Evolutionary conservation across 2,888 invertebrate species (phyloP).

Genomic region (Allygus modestus): DNA sequence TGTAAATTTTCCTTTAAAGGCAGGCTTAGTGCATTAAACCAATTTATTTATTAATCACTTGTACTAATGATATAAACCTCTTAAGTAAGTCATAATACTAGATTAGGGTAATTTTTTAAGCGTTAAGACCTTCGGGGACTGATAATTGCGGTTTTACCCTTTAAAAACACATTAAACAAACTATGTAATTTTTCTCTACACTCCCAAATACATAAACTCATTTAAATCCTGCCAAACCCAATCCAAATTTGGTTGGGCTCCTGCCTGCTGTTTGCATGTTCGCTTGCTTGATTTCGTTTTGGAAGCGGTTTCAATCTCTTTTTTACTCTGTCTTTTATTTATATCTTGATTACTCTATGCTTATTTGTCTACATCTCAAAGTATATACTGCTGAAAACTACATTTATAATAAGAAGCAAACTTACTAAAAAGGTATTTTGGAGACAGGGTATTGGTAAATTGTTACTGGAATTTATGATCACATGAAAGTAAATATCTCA

Average conservation of each 20-base stretch:
- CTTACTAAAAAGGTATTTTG: neutral
- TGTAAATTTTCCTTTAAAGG: neutral
- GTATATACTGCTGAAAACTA: neutral
- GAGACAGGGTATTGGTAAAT: neutral
- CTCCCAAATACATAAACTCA: no score
- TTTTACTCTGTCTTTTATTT: conserved; percentile 45
- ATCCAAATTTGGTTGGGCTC: conserved; percentile 25
- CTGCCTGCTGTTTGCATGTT: conserved; percentile 27
- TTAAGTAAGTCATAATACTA: neutral
- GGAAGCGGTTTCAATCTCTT: conserved; percentile 66
- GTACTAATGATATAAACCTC: neutral
- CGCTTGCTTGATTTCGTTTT: conserved; percentile 63
- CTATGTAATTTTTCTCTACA: no score
- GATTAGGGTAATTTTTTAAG: no score
- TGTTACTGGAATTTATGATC: no score
- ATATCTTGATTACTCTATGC: conserved; percentile 27
- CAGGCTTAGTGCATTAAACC: neutral
- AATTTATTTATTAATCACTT: conserved; percentile 1
- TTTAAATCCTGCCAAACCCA: conserved; percentile 31
- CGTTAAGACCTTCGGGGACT: no score
- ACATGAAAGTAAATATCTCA: no score
- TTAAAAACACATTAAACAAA: no score
- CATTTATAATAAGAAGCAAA: neutral
- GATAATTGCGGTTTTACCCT: no score
- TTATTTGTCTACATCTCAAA: neutral